These are phyloP conservation scores for Macrocentrus cingulum DNA, from an alignment of 1,140 invertebrate species.

Conservation along the genomic window DNA sequence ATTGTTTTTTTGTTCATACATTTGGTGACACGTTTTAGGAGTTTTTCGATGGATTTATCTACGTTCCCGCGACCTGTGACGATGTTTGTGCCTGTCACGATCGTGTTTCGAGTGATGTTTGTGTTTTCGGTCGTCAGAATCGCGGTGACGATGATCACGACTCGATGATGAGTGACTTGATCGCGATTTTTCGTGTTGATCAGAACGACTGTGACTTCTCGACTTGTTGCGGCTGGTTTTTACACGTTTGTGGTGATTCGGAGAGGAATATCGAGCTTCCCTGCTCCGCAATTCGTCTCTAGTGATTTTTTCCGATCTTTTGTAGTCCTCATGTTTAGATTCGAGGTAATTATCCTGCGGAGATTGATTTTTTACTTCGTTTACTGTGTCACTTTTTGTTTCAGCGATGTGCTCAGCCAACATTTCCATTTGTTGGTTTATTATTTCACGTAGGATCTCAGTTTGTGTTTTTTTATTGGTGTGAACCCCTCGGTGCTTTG, in stretches of 20 bases:
- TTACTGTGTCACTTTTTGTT: conserved; percentile 17
- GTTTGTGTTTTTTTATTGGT: conserved; percentile 66
- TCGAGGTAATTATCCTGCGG: not conserved
- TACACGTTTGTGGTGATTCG: no score
- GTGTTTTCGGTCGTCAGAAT: not conserved
- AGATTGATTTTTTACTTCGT: not conserved
- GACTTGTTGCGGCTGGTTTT: not conserved
- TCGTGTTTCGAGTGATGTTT: not conserved
- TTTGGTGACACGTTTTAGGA: no score
- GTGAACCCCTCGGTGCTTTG: conserved; percentile 66
- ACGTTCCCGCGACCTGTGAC: not conserved
- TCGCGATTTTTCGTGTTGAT: not conserved
- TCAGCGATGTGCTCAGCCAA: conserved; percentile 43
- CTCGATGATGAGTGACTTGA: not conserved
- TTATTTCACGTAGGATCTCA: conserved; percentile 66
- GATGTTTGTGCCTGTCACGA: not conserved
- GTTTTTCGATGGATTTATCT: conserved; percentile 1
- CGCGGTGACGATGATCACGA: not conserved
- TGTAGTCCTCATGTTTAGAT: not conserved
- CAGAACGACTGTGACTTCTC: not conserved
- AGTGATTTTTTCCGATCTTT: no score
- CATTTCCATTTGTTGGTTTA: conserved; percentile 64
- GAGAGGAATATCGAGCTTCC: no score
- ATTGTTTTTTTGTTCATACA: not conserved
- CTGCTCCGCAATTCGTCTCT: no score